Percentiles rank a stretch among this genome's conserved stretches.
Conservation (phyloP, 2,113 vertebrate genomes). For the Phalacrocorax aristotelis region DNA sequence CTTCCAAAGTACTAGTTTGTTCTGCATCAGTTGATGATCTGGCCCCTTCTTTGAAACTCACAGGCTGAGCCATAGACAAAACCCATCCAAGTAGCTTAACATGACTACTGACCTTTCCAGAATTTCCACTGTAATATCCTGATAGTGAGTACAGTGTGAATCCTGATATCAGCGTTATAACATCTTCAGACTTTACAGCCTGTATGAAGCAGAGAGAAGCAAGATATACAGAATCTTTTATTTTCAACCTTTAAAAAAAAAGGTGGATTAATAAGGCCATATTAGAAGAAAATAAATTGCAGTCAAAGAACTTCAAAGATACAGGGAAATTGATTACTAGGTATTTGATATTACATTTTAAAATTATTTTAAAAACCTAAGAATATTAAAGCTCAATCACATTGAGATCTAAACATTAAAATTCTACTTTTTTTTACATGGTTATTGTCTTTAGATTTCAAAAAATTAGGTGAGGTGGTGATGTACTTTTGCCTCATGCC, state of each 20-base stretch:
- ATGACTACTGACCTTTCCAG: background rate
- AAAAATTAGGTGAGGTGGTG: background rate
- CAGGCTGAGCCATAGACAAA: background rate
- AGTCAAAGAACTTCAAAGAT: background rate
- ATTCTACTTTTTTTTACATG: background rate
- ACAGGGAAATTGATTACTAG: background rate
- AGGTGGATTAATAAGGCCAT: background rate
- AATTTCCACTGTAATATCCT: background rate
- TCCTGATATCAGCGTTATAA: background rate
- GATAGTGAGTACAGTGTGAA: background rate
- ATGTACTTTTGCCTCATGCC: background rate
- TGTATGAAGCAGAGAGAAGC: background rate
- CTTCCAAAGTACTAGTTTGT: background rate
- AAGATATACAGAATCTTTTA: background rate
- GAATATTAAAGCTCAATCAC: background rate
- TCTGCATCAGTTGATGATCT: background rate
- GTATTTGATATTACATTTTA: background rate
- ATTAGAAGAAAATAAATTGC: background rate
- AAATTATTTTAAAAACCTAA: background rate
- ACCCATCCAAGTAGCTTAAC: background rate
- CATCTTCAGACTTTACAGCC: background rate
- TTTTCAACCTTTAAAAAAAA: background rate
- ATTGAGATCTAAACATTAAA: background rate
- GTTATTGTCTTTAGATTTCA: background rate
- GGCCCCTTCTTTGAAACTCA: background rate